These are phyloP conservation scores for Thaleichthys pacificus DNA, from an alignment of 2,797 vertebrate genomes.

Conservation along the genomic window DNA sequence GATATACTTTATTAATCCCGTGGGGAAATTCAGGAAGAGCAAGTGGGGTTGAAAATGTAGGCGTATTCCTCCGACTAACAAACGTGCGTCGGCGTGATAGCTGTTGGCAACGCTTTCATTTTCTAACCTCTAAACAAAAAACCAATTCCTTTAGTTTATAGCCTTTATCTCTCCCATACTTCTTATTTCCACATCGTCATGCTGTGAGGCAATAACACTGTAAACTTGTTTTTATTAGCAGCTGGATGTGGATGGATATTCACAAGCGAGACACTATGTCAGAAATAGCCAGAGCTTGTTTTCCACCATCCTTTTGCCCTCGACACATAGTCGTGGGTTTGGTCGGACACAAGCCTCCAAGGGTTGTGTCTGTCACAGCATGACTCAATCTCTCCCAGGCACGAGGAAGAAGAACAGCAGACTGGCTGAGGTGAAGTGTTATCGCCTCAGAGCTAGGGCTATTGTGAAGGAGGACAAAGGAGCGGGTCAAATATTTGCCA, in stretches of 20 bases:
- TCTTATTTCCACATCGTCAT: neutral
- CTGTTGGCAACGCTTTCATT: no score
- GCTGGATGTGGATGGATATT: no score
- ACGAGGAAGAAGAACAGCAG: neutral
- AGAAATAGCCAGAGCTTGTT: neutral
- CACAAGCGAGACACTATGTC: neutral
- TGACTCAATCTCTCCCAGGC: neutral
- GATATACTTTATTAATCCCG: no score
- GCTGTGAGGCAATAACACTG: neutral
- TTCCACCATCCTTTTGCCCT: no score
- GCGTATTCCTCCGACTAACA: no score
- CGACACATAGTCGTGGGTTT: neutral
- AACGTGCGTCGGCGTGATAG: no score
- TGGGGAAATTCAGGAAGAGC: no score
- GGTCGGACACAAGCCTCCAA: neutral
- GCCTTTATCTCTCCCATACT: no score
- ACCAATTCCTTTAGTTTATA: no score
- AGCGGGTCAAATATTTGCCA: neutral
- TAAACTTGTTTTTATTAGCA: neutral
- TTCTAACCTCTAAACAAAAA: no score
- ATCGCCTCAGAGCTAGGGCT: neutral
- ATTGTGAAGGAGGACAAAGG: neutral
- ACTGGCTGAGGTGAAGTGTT: neutral
- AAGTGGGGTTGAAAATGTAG: no score
- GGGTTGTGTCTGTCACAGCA: neutral